Percentiles rank a stretch among this genome's conserved stretches.
These are phyloP conservation scores for Diadema setosum DNA, from an alignment of 35 echinoderm and acorn worm species.

Conservation along the genomic window DNA sequence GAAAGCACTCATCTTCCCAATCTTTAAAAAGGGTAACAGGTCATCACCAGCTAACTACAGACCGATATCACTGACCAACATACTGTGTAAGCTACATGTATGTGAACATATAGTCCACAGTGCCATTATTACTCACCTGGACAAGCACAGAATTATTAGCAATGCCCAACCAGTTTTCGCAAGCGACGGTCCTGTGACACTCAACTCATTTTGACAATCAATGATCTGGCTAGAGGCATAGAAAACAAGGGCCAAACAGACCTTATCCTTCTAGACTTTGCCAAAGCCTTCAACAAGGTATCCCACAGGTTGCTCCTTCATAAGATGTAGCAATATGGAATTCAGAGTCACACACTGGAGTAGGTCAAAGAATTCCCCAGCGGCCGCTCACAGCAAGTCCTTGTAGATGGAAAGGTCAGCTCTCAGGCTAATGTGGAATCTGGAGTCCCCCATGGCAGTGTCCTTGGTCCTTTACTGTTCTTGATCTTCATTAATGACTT, in stretches of 20 bases:
- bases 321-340: neutral
- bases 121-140: neutral
- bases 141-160: neutral
- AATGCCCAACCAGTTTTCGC: too few relatives aligned
- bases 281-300: slow-evolving; percentile 23
- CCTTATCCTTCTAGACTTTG: slow-evolving; percentile 3
- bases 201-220: neutral
- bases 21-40: neutral
- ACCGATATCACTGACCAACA: neutral
- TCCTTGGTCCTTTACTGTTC: neutral
- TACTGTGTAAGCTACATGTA: too few relatives aligned
- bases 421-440: neutral
- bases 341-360: neutral
- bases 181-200: too few relatives aligned
- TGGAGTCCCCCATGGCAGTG: neutral
- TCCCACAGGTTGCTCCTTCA: neutral
- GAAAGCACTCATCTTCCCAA: too few relatives aligned
- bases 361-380: neutral
- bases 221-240: slow-evolving; percentile 9
- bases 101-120: slow-evolving; percentile 33
- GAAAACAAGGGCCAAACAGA: neutral
- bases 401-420: neutral
- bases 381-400: neutral
- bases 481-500: neutral
- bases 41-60: neutral